Percentiles rank a stretch among this genome's conserved stretches.
Evolutionary conservation across 1,140 invertebrate genomes (phyloP).

Genomic region (Drosophila aff.): DNA sequence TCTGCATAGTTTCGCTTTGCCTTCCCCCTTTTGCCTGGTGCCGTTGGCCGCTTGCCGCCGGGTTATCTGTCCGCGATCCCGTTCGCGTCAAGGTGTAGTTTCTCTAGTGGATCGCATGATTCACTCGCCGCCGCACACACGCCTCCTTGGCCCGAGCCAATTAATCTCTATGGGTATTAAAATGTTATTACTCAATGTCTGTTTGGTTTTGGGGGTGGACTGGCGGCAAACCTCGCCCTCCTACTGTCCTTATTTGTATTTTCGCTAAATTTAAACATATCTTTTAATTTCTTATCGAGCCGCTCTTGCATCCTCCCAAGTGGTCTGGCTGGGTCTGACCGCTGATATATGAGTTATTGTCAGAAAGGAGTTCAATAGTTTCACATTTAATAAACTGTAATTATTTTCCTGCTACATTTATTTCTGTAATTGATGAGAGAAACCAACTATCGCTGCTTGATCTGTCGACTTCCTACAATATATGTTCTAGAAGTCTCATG

Average conservation of each 20-base stretch:
- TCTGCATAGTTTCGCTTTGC: constrained; percentile 47
- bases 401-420: background rate
- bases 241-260: background rate
- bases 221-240: background rate
- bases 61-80: constrained; percentile 8
- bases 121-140: constrained; percentile 35
- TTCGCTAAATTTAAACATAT: constrained; percentile 1
- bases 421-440: background rate
- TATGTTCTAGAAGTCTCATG: background rate
- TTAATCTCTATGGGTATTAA: constrained; percentile 76
- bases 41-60: background rate
- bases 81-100: constrained; percentile 8
- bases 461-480: background rate
- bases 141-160: constrained; percentile 39
- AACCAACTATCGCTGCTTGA: background rate
- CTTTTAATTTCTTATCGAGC: constrained; percentile 8
- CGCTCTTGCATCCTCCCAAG: background rate
- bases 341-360: constrained; percentile 2
- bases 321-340: background rate
- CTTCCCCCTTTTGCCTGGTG: background rate
- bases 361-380: background rate
- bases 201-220: constrained; percentile 10
- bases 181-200: constrained; percentile 77
- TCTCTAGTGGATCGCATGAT: constrained; percentile 57
- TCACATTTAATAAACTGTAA: background rate